phyloP scores from a whole-genome alignment of 2,888 invertebrate genomes.

The Diplazon laetatorius region DNA sequence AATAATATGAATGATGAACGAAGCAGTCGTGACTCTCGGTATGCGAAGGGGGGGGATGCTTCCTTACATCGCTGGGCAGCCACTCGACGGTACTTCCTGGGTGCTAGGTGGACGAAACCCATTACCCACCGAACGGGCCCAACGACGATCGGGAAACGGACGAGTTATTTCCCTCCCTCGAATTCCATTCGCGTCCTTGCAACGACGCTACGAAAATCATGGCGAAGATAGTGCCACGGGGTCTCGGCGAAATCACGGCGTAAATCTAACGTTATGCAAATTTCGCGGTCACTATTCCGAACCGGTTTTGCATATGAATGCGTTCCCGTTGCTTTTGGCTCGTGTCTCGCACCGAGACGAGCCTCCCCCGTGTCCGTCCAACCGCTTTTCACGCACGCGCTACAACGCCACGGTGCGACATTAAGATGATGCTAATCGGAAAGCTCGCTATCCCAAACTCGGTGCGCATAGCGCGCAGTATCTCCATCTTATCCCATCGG shows the following conservation, averaged over 20 bases:
- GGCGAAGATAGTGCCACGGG: constrained; percentile 49
- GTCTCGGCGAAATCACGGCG: constrained; percentile 78
- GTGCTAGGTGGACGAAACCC: constrained; percentile 25
- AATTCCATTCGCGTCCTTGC: constrained; percentile 40
- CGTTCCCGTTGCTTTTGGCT: constrained; percentile 59
- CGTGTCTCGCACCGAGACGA: constrained; percentile 29
- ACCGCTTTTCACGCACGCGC: constrained; percentile 43
- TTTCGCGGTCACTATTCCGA: constrained; percentile 78
- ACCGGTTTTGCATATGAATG: constrained; percentile 81
- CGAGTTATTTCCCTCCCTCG: constrained; percentile 58
- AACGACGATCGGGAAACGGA: constrained; percentile 44
- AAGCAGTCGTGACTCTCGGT: constrained; percentile 29
- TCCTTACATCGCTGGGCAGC: constrained; percentile 48
- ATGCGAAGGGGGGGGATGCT: constrained; percentile 20
- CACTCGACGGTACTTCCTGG: constrained; percentile 50
- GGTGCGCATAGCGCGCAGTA: constrained; percentile 65
- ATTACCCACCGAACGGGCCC: constrained; percentile 18
- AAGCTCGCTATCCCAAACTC: constrained; percentile 56
- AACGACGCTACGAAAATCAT: constrained; percentile 45
- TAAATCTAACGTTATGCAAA: constrained; percentile 82
- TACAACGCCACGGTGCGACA: constrained; percentile 65
- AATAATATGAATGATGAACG: constrained; percentile 51
- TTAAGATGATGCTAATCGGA: constrained; percentile 81
- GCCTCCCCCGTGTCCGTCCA: constrained; percentile 62
- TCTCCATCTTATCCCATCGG: constrained; percentile 58